Percentiles rank a stretch among this genome's conserved stretches.
Evolutionary conservation across 2,113 vertebrate genomes (phyloP).

Genomic region (Apaloderma vittatum): DNA sequence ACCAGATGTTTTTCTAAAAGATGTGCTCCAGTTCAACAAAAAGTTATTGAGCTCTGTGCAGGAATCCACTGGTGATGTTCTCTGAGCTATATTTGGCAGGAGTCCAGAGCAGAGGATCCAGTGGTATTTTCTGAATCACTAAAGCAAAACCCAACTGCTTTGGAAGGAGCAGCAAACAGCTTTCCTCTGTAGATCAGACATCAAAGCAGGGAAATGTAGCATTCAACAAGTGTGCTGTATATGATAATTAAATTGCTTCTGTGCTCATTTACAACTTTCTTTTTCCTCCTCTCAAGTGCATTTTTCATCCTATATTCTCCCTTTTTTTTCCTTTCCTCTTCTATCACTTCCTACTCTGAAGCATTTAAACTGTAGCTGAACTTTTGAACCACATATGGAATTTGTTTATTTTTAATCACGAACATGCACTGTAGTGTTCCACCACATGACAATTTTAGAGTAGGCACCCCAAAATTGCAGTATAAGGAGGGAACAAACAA

Average conservation of each 20-base stretch:
- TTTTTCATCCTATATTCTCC: slow-evolving; percentile 28
- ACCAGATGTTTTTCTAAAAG: slow-evolving; percentile 7
- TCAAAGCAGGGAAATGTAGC: slow-evolving; percentile 23
- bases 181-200: slow-evolving; percentile 30
- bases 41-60: background rate
- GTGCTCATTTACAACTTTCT: slow-evolving; percentile 33
- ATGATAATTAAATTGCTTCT: slow-evolving; percentile 49
- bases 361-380: slow-evolving; percentile 1
- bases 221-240: slow-evolving; percentile 41
- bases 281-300: background rate
- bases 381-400: slow-evolving; percentile 1
- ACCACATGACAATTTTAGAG: background rate
- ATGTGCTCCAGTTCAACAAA: background rate
- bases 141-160: slow-evolving; percentile 7
- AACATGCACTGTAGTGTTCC: background rate
- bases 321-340: background rate
- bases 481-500: background rate
- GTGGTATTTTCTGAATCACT: slow-evolving; percentile 8
- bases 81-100: background rate
- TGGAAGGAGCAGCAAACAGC: background rate
- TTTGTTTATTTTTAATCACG: slow-evolving; percentile 9
- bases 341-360: background rate
- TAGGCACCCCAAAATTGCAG: background rate
- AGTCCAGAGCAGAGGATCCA: slow-evolving; percentile 1
- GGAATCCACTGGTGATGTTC: slow-evolving; percentile 16